Percentiles rank a stretch among this genome's conserved stretches.
Conservation (phyloP, 2,113 vertebrate species). For the Ammodytes dubius region DNA sequence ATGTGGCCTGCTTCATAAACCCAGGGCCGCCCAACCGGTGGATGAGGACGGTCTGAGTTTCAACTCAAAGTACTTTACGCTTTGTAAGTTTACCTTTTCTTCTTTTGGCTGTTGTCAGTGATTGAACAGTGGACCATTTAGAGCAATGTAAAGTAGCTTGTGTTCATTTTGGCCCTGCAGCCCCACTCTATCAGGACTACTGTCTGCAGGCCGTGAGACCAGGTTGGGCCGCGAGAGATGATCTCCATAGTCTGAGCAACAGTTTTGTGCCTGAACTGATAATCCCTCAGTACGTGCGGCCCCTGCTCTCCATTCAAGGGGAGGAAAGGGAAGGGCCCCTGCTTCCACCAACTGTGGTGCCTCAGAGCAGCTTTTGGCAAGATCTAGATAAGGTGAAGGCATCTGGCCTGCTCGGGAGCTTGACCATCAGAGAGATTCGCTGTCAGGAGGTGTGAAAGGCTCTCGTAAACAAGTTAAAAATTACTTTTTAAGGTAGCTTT, state of each 20-base stretch:
- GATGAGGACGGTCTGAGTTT: conserved; percentile 53
- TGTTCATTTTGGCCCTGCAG: conserved; percentile 50
- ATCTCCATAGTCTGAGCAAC: conserved; percentile 52
- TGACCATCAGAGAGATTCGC: conserved; percentile 71
- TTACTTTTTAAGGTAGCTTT: too few relatives aligned
- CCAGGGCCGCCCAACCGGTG: conserved; percentile 30
- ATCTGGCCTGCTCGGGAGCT: conserved; percentile 67
- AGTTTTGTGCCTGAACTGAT: conserved; percentile 58
- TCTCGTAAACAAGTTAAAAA: not conserved
- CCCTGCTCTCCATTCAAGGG: conserved; percentile 12
- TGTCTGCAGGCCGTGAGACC: conserved; percentile 50
- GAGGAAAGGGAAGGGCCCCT: not conserved
- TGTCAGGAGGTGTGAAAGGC: conserved; percentile 85
- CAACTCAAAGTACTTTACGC: conserved; percentile 75
- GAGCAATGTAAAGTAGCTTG: not conserved
- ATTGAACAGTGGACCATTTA: not conserved
- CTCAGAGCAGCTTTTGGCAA: conserved; percentile 81
- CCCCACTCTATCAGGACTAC: conserved; percentile 87
- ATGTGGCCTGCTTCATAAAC: conserved; percentile 5
- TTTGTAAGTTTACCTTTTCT: conserved; percentile 72
- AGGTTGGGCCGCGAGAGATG: conserved; percentile 32
- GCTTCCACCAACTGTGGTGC: conserved; percentile 41
- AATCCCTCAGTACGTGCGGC: conserved; percentile 27
- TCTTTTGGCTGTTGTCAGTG: not conserved
- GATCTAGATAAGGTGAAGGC: conserved; percentile 83